Evolutionary conservation across 2,797 vertebrate genomes (phyloP).

Genomic region (Emys orbicularis): DNA sequence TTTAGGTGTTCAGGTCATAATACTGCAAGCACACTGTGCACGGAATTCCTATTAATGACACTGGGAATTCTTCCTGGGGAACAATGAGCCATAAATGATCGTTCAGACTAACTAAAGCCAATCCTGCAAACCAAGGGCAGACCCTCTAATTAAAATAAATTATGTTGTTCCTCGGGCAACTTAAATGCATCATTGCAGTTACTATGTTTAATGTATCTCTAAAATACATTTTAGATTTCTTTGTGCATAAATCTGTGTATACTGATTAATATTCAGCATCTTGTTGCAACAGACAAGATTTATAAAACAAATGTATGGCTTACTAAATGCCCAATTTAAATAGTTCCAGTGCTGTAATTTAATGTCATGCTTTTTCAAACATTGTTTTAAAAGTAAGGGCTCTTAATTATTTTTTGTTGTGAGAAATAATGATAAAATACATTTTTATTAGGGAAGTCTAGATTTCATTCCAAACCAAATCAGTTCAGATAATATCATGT

Average conservation of each 20-base stretch:
- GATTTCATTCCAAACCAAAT: slow-evolving; percentile 24
- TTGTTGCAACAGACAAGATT: neutral
- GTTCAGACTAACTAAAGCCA: rapidly evolving
- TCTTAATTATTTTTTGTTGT: slow-evolving; percentile 35
- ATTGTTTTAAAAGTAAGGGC: neutral
- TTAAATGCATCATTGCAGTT: neutral
- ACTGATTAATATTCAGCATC: neutral
- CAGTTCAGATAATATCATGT: slow-evolving; percentile 21
- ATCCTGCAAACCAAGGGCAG: neutral
- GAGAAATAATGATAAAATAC: slow-evolving; percentile 48
- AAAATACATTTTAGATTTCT: neutral
- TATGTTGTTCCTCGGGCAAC: neutral
- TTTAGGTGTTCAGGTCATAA: neutral
- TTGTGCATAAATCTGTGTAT: neutral
- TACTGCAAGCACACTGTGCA: neutral
- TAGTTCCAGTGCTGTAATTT: slow-evolving; percentile 39
- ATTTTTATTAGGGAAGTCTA: slow-evolving; percentile 43
- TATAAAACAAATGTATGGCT: neutral
- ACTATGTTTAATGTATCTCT: neutral
- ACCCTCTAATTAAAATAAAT: neutral
- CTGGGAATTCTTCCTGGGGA: rapidly evolving
- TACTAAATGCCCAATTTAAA: slow-evolving; percentile 17
- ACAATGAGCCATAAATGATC: neutral
- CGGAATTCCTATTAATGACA: neutral
- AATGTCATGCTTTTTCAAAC: slow-evolving; percentile 33